These are phyloP conservation scores for Rhabdophis nuchalis DNA, from an alignment of 2,797 vertebrate genomes.

Conservation along the genomic window DNA sequence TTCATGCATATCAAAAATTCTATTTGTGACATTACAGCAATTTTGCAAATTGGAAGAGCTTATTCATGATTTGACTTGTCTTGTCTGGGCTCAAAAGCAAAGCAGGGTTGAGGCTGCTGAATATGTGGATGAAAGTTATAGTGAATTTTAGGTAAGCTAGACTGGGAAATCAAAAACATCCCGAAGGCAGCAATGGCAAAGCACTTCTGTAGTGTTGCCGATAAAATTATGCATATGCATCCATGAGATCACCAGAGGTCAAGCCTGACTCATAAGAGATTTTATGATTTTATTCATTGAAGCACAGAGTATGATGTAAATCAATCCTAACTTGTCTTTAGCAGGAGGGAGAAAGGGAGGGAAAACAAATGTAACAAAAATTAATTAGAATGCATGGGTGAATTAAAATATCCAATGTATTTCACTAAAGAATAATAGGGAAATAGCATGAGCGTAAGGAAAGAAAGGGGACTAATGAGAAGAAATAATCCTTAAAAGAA, in stretches of 20 bases:
- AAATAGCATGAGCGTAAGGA: neutral
- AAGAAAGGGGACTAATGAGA: neutral
- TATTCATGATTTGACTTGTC: neutral
- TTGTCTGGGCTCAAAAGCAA: neutral
- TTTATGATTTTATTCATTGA: neutral
- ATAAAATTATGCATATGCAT: neutral
- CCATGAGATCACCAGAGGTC: neutral
- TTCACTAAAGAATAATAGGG: neutral
- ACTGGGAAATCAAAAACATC: neutral
- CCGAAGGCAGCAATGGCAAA: neutral
- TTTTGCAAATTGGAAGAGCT: neutral
- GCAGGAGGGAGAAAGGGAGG: neutral
- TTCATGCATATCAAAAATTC: neutral
- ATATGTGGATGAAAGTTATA: neutral
- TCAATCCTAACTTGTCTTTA: neutral
- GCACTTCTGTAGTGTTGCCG: neutral
- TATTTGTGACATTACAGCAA: neutral
- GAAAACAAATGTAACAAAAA: neutral
- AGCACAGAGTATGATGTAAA: neutral
- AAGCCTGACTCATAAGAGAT: neutral
- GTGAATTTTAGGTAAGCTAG: neutral
- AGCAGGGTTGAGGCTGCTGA: neutral
- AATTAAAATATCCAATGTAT: neutral
- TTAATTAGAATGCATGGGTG: neutral
- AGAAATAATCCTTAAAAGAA: neutral